A percentile compares a stretch with the other conserved stretches of the same genome.
Conservation (phyloP, 2,888 invertebrate genomes). For the Cabera pusaria region DNA sequence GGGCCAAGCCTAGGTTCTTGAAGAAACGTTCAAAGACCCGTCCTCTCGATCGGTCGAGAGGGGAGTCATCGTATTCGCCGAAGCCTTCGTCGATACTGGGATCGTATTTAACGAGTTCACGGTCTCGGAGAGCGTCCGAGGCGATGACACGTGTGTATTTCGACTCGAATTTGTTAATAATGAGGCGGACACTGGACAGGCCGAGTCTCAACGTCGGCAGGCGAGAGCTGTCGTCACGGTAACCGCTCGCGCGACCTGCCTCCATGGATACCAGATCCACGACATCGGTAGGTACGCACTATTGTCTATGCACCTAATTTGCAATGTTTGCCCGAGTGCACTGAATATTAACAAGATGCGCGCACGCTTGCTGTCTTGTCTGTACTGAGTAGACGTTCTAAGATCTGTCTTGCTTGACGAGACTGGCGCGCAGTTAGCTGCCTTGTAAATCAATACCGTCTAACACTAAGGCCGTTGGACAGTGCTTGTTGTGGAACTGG, state of each 20-base stretch:
- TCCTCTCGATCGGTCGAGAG: constrained; percentile 65
- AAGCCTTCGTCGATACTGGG: constrained; percentile 54
- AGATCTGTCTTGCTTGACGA: constrained; percentile 43
- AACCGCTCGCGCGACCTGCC: constrained; percentile 64
- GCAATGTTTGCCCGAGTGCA: constrained; percentile 61
- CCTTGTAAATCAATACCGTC: constrained; percentile 47
- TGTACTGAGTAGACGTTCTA: constrained; percentile 52
- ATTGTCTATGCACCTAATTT: constrained; percentile 46
- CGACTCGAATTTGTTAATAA: constrained; percentile 75
- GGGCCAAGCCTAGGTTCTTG: constrained; percentile 50
- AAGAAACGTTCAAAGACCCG: constrained; percentile 61
- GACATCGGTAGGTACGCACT: constrained; percentile 52
- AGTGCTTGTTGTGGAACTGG: constrained; percentile 35
- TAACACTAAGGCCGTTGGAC: constrained; percentile 34
- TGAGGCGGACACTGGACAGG: constrained; percentile 73
- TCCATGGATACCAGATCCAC: constrained; percentile 72
- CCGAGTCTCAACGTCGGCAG: constrained; percentile 70
- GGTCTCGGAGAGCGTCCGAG: constrained; percentile 41
- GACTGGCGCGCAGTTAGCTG: constrained; percentile 41
- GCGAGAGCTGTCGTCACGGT: constrained; percentile 71
- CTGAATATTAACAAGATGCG: constrained; percentile 52
- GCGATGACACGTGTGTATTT: constrained; percentile 61
- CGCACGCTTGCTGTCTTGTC: constrained; percentile 45
- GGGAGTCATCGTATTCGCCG: constrained; percentile 62
- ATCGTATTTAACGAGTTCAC: constrained; percentile 66